Evolutionary conservation across 2,888 invertebrate genomes (phyloP).

Genomic region (Drosophila lutescens): DNA sequence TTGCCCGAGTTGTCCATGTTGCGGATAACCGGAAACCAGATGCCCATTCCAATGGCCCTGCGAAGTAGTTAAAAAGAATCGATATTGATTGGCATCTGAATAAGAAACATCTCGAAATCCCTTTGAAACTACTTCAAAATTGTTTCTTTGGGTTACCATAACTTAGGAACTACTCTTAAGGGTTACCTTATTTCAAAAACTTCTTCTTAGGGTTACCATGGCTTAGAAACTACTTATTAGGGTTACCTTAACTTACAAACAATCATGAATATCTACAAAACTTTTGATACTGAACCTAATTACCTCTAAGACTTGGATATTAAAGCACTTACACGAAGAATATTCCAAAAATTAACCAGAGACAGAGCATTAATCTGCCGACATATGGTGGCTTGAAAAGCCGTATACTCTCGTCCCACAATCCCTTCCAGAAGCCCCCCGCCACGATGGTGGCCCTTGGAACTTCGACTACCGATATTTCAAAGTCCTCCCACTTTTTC

Average conservation of each 20-base stretch:
- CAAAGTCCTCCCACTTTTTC: conserved; percentile 14
- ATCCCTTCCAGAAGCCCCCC: background rate
- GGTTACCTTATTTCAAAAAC: too few species aligned
- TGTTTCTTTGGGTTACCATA: too few species aligned
- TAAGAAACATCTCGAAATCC: too few species aligned
- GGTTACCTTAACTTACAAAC: too few species aligned
- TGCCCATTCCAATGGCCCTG: conserved; percentile 35
- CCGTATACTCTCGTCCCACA: background rate
- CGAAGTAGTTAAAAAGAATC: background rate
- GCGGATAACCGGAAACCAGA: conserved; percentile 35
- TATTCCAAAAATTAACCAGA: conserved; percentile 18
- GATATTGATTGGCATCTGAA: too few species aligned
- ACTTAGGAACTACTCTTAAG: too few species aligned
- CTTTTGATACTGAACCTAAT: too few species aligned
- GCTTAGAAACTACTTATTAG: too few species aligned
- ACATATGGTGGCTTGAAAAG: conserved; percentile 4
- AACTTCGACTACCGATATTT: background rate
- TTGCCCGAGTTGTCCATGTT: conserved; percentile 4
- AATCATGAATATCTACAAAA: too few species aligned
- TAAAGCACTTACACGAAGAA: conserved; percentile 20
- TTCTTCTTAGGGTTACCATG: too few species aligned
- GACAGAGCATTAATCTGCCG: background rate
- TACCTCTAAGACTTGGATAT: too few species aligned
- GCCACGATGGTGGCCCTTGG: background rate
- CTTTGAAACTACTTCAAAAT: too few species aligned